Percentiles rank a stretch among this genome's conserved stretches.
Evolutionary conservation across 2,113 vertebrate species (phyloP).

Genomic region (Phocoena sinus): DNA sequence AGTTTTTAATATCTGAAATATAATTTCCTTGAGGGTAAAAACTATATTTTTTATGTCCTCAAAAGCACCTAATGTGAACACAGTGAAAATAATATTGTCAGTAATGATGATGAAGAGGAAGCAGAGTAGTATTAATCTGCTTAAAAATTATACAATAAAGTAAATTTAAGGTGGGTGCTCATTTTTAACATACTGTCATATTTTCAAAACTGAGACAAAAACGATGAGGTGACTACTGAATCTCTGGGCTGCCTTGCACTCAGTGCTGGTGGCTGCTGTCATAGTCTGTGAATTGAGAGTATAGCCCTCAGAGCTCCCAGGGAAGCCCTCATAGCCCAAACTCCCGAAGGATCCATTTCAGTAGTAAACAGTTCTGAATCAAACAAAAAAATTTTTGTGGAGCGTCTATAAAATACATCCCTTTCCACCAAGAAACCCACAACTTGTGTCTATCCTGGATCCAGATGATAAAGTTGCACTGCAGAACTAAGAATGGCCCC

Average conservation of each 20-base stretch:
- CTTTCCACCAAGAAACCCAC: neutral
- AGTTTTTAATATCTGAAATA: neutral
- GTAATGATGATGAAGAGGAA: neutral
- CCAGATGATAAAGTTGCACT: neutral
- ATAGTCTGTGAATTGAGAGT: neutral
- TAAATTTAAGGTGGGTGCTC: neutral
- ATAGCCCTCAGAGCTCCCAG: neutral
- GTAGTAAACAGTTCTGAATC: neutral
- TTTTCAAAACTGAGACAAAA: neutral
- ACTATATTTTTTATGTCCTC: neutral
- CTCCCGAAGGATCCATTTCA: neutral
- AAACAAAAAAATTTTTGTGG: neutral
- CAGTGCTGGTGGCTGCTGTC: neutral
- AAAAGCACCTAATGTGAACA: conserved; percentile 5
- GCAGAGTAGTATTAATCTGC: neutral
- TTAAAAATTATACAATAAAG: conserved; percentile 4
- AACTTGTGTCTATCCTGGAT: neutral
- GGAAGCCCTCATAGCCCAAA: neutral
- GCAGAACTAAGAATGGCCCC: neutral
- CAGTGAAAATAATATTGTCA: neutral
- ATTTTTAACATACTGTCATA: neutral
- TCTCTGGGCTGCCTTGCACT: neutral
- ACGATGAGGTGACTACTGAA: neutral
- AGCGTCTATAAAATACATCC: neutral
- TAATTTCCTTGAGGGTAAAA: neutral